A percentile compares a stretch with the other conserved stretches of the same genome.
Evolutionary conservation across 2,113 vertebrate genomes (phyloP).

Genomic region (Hucho hucho): DNA sequence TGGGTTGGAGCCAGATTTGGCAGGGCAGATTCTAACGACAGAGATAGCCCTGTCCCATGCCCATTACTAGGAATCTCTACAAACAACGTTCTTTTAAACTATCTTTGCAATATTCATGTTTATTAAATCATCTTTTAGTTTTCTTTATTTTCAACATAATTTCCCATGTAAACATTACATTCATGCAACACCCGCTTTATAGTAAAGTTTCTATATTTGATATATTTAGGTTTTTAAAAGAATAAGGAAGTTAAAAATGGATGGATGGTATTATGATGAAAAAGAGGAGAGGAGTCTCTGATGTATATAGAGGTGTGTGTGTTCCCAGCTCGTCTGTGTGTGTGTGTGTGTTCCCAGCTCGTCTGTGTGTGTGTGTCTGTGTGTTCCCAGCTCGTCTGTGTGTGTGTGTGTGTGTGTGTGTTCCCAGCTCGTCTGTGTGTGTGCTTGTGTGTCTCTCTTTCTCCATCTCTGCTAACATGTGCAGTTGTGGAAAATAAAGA

Average conservation of each 20-base stretch:
- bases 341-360: conserved; percentile 20
- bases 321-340: too few relatives aligned
- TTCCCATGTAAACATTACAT: conserved; percentile 82
- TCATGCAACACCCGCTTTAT: conserved; percentile 84
- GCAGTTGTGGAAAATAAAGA: conserved; percentile 16
- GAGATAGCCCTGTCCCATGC: conserved; percentile 51
- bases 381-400: conserved; percentile 9
- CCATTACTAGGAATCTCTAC: conserved; percentile 67
- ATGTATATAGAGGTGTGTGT: too few relatives aligned
- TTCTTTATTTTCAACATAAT: conserved; percentile 66
- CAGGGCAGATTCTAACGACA: conserved; percentile 39
- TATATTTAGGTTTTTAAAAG: conserved; percentile 65
- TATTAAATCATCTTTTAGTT: conserved; percentile 40
- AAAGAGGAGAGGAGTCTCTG: too few relatives aligned
- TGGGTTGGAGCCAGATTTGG: conserved; percentile 49
- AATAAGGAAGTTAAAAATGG: conserved; percentile 38
- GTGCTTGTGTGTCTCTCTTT: not conserved
- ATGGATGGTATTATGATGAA: conserved; percentile 35
- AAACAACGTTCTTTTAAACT: conserved; percentile 68
- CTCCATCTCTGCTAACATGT: not conserved
- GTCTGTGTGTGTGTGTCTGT: conserved; percentile 52
- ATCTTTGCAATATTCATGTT: conserved; percentile 59
- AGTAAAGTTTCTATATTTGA: conserved; percentile 80
- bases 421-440: conserved; percentile 1
- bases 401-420: conserved; percentile 22